These are phyloP conservation scores for Conger conger DNA, from an alignment of 2,113 vertebrate species.

Conservation along the genomic window DNA sequence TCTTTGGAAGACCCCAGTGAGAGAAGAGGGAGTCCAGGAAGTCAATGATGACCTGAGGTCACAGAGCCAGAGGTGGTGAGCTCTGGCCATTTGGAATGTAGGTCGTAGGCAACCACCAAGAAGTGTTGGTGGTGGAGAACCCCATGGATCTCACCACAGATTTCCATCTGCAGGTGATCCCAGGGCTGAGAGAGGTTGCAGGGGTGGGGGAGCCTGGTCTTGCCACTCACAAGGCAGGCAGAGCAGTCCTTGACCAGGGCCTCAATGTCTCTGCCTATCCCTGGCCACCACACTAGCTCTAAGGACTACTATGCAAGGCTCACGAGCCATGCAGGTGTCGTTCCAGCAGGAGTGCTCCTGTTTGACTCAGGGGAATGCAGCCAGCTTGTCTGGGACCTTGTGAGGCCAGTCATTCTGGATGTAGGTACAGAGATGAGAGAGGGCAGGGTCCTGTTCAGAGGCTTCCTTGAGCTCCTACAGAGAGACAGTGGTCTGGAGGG, in stretches of 20 bases:
- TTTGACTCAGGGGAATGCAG: conserved; percentile 2
- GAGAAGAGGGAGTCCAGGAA: no score
- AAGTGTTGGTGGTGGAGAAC: no score
- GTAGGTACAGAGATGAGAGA: conserved; percentile 14
- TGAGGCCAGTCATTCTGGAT: conserved; percentile 4
- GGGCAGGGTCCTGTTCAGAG: neutral
- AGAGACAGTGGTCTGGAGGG: no score
- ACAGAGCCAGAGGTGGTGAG: no score
- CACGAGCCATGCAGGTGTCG: neutral
- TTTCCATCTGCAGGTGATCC: no score
- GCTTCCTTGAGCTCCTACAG: no score
- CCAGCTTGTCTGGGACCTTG: neutral
- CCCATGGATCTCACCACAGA: no score
- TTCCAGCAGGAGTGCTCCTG: conserved; percentile 32
- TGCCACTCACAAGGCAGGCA: conserved; percentile 12
- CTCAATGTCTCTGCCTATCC: conserved; percentile 18
- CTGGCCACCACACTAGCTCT: conserved; percentile 7
- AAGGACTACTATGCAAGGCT: conserved; percentile 17
- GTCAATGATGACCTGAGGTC: no score
- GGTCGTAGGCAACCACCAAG: no score
- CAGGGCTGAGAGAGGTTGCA: no score
- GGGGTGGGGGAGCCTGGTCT: neutral
- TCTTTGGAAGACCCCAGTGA: no score
- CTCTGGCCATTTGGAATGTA: no score
- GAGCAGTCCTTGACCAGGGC: conserved; percentile 17